Conservation (phyloP, 2,888 invertebrate species). For the Drosophila antonietae region DNA sequence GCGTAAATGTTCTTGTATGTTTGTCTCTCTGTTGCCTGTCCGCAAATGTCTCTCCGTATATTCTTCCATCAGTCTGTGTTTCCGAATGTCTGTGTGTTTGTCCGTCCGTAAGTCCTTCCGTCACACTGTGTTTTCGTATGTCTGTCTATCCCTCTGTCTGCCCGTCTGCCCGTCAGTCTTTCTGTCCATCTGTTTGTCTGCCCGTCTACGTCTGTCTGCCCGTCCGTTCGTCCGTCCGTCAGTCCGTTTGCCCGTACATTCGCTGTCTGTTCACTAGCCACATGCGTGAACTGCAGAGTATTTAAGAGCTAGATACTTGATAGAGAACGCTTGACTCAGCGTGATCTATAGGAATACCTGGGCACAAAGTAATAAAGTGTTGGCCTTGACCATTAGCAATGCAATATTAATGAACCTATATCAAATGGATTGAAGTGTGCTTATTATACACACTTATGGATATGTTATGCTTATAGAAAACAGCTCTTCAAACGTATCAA, state of each 20-base stretch:
- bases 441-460: neutral
- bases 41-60: neutral
- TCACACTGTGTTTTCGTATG: neutral
- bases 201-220: too few species aligned
- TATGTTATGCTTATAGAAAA: neutral
- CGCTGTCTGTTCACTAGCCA: too few species aligned
- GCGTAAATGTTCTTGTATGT: neutral
- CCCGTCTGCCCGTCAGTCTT: neutral
- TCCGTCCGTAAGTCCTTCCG: neutral
- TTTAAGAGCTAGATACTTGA: too few species aligned
- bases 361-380: neutral
- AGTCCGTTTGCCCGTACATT: too few species aligned
- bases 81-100: neutral
- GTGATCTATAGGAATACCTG: neutral
- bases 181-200: neutral
- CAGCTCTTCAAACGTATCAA: neutral
- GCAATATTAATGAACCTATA: neutral
- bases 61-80: neutral
- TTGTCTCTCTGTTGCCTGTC: neutral
- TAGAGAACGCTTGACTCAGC: neutral
- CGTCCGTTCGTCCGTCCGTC: too few species aligned
- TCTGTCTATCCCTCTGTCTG: neutral
- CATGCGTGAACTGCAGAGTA: too few species aligned
- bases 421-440: neutral
- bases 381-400: neutral